These are phyloP conservation scores for Nebria salina DNA, from an alignment of 2,888 invertebrate species.

Conservation along the genomic window DNA sequence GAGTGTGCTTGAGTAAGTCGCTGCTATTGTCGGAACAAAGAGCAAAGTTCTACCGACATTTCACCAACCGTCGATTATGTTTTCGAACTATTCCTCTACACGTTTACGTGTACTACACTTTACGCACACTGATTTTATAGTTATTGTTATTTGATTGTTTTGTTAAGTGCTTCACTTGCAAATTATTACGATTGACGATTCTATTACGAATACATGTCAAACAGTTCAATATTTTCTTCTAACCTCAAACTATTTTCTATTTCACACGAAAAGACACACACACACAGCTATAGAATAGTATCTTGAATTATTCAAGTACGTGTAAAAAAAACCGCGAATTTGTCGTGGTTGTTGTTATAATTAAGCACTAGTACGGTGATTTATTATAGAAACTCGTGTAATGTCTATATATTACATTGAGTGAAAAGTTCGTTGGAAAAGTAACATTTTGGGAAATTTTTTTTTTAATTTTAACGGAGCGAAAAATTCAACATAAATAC, in stretches of 20 bases:
- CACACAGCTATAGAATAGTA: too few species aligned
- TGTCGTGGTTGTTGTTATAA: too few species aligned
- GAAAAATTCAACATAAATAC: not conserved
- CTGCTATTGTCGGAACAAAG: slow-evolving; percentile 1
- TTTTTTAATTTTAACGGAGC: not conserved
- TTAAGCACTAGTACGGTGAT: too few species aligned
- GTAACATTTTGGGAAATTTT: too few species aligned
- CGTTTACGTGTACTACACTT: not conserved
- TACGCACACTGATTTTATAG: slow-evolving; percentile 1
- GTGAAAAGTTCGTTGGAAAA: too few species aligned
- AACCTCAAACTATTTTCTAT: not conserved
- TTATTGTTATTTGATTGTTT: slow-evolving; percentile 1
- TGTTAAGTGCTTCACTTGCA: not conserved
- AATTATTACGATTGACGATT: not conserved
- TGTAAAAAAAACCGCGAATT: too few species aligned
- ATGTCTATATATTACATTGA: too few species aligned
- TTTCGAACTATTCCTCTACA: not conserved
- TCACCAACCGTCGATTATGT: not conserved
- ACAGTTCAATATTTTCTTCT: not conserved
- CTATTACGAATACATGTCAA: not conserved
- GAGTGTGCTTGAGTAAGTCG: not conserved
- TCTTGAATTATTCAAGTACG: too few species aligned
- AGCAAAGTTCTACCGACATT: not conserved
- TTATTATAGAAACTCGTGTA: too few species aligned
- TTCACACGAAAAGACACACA: too few species aligned